phyloP scores from a whole-genome alignment of 2,113 vertebrate species.

The Sclerurus mexicanus region DNA sequence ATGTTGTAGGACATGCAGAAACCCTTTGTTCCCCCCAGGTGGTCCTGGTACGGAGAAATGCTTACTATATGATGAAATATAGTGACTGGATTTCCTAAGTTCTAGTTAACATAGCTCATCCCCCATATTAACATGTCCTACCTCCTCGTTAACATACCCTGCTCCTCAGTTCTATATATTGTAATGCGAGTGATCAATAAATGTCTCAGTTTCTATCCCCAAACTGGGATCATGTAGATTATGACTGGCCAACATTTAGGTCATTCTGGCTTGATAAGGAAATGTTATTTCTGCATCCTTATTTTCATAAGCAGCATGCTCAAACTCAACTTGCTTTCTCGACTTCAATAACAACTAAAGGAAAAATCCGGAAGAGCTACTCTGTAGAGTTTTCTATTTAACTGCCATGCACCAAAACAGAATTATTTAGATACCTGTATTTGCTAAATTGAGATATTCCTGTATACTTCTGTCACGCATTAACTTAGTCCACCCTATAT shows the following conservation, averaged over 20 bases:
- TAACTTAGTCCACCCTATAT: neutral
- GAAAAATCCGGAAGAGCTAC: neutral
- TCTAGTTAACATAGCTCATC: too few species aligned
- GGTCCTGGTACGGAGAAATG: too few species aligned
- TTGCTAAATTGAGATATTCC: neutral
- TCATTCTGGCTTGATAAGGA: neutral
- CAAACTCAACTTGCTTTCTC: neutral
- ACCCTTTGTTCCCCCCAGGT: too few species aligned
- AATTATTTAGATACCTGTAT: neutral
- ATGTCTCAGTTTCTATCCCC: too few species aligned
- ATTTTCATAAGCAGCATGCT: neutral
- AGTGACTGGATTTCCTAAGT: too few species aligned
- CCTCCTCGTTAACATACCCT: too few species aligned
- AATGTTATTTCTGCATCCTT: neutral
- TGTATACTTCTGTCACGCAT: rapidly evolving
- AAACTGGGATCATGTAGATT: too few species aligned
- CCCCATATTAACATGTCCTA: too few species aligned
- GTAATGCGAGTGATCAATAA: too few species aligned
- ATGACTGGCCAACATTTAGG: neutral
- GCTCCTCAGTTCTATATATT: too few species aligned
- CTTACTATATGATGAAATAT: too few species aligned
- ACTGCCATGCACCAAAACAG: neutral
- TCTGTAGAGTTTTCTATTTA: neutral
- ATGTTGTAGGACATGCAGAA: too few species aligned
- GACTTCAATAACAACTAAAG: neutral